A percentile compares a stretch with the other conserved stretches of the same genome.
These are phyloP conservation scores for Aptenodytes forsteri DNA, from an alignment of 2,113 vertebrate species.

Conservation along the genomic window DNA sequence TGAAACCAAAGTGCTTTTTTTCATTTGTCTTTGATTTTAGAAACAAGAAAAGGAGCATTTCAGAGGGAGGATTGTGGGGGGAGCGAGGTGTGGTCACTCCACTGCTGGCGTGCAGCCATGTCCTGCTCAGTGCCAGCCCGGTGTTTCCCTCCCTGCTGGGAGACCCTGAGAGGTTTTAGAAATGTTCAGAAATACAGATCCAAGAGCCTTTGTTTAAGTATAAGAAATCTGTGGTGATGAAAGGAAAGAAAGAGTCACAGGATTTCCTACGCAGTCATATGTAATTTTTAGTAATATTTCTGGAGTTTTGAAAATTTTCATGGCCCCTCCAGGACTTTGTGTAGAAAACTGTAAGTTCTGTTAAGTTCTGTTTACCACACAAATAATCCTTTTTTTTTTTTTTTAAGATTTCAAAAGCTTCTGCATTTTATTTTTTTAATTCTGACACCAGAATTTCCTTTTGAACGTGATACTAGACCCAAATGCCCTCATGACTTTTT, in stretches of 20 bases:
- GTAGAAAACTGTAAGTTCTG: neutral
- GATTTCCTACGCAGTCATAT: neutral
- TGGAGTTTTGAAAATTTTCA: neutral
- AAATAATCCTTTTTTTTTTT: neutral
- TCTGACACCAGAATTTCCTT: neutral
- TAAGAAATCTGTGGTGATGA: neutral
- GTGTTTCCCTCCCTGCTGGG: neutral
- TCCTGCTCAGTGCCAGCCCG: neutral
- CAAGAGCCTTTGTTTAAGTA: neutral
- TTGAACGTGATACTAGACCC: neutral
- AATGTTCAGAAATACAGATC: neutral
- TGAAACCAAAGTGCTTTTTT: neutral
- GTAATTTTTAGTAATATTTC: neutral
- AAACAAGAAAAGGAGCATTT: neutral
- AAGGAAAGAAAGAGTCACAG: neutral
- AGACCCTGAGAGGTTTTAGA: neutral
- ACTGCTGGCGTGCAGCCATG: rapidly evolving
- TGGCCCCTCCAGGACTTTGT: neutral
- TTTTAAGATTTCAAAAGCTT: neutral
- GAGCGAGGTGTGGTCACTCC: rapidly evolving
- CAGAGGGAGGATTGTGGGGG: neutral
- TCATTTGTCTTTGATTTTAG: neutral
- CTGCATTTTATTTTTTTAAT: neutral
- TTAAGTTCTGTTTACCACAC: neutral
- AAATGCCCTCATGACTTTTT: neutral